These are phyloP conservation scores for Ovis aries DNA, from an alignment of 2,113 vertebrate genomes.

Conservation along the genomic window DNA sequence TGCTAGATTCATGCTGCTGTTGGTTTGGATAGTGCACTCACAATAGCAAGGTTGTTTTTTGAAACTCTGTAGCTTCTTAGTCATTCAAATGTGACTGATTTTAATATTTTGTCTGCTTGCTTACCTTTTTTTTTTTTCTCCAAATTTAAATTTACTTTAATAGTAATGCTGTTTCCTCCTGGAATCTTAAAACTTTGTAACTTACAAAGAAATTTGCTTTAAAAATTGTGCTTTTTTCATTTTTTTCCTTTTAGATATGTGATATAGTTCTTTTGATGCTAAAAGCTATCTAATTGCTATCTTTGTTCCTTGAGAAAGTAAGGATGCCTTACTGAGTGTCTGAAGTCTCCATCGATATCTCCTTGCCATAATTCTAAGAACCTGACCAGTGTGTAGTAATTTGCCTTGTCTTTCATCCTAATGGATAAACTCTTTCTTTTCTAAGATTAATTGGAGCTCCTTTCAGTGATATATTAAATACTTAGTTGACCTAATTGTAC, in stretches of 20 bases:
- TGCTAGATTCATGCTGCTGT: not conserved
- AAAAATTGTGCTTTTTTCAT: not conserved
- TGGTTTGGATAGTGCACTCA: not conserved
- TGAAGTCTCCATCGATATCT: not conserved
- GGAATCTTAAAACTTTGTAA: conserved; percentile 5
- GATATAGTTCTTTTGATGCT: not conserved
- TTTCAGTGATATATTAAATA: conserved; percentile 21
- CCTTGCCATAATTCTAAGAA: not conserved
- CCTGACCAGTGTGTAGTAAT: not conserved
- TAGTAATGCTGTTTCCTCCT: not conserved
- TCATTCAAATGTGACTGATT: not conserved
- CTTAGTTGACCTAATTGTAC: not conserved
- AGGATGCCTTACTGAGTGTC: not conserved
- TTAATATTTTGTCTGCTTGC: not conserved
- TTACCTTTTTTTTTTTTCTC: not conserved
- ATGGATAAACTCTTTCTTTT: not conserved
- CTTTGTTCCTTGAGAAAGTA: conserved; percentile 15
- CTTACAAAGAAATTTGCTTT: not conserved
- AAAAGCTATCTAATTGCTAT: not conserved
- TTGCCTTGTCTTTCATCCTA: not conserved
- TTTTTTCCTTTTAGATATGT: not conserved
- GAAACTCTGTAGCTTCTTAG: not conserved
- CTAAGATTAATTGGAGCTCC: not conserved
- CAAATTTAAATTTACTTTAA: not conserved
- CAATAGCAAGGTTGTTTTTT: not conserved